phyloP scores from a whole-genome alignment of 1,140 invertebrate genomes.

The Spodoptera frugiperda region DNA sequence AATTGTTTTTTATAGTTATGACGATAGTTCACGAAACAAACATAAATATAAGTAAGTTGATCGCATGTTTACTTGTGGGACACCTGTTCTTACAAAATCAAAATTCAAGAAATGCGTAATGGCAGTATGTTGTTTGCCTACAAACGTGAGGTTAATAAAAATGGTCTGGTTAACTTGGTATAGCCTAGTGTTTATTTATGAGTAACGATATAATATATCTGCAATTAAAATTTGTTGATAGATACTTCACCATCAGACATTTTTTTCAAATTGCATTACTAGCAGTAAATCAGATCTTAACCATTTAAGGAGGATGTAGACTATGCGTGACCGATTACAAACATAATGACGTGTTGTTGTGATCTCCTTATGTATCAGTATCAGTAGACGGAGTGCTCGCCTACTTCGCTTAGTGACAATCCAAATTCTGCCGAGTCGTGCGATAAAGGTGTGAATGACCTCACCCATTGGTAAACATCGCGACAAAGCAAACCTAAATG shows the following conservation, averaged over 20 bases:
- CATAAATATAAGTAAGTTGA: background rate
- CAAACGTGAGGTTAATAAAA: constrained; percentile 7
- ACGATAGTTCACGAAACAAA: constrained; percentile 19
- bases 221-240: too few species aligned
- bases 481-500: constrained; percentile 62
- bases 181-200: too few species aligned
- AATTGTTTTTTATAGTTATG: constrained; percentile 30
- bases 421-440: constrained; percentile 62
- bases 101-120: constrained; percentile 18
- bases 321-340: constrained; percentile 53
- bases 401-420: constrained; percentile 68
- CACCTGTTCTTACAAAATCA: constrained; percentile 27
- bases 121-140: constrained; percentile 12
- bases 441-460: constrained; percentile 79
- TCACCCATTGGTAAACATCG: constrained; percentile 63
- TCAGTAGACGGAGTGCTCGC: constrained; percentile 49
- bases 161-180: background rate
- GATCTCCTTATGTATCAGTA: constrained; percentile 47
- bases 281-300: too few species aligned
- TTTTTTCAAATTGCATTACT: too few species aligned
- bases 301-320: background rate
- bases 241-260: too few species aligned
- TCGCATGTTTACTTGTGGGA: constrained; percentile 19
- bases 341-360: constrained; percentile 46
- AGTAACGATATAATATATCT: background rate